Evolutionary conservation across 1,140 invertebrate genomes (phyloP), one percentile per base, ranked within the genome.

Genomic region (Macrotrachela quadricornifera): DNA sequence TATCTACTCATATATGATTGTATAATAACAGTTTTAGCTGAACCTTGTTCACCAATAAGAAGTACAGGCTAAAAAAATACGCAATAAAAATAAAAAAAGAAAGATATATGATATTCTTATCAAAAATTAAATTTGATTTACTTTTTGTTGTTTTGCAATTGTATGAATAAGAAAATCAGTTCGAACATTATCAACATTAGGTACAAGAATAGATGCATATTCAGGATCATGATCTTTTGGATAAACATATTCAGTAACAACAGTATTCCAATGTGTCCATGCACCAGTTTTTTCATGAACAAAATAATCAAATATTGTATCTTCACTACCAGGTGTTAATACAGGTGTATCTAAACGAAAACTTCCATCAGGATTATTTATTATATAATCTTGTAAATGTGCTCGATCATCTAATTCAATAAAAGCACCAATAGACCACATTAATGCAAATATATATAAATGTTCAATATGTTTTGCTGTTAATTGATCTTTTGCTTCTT

Each of bases 11-110:
- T 85, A 63, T 85, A 92, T 6, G 82, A 78, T 67, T 92, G 91
- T 76, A 94, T 84, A 79, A 92, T 92, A 0, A 91, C 82, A 0
- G 85, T 92, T 73, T 92, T 95, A 0, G 83, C 87, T 0, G 87
- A 90, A 21, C 90, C 88, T 69, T 88, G 85, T 69, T 94, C 88
- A 47, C 88, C 90, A 57, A 87, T 80, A 41, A 95, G 66, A 43
- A 88, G 65, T 0, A 85, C 83, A 1, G 81, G 21, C 21, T 30
- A 30, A 30, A 30, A 30, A 30, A 30, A 30, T 30, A 4, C 21
- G 21, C 8, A 30, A 4, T 30, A 8, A 30, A n/a, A n/a, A n/a
- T n/a, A n/a, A n/a, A n/a, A n/a, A n/a, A n/a, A n/a, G n/a, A n/a
- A n/a, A n/a, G n/a, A n/a, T n/a, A n/a, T n/a, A n/a, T n/a, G n/a